phyloP scores from a whole-genome alignment of 2,888 invertebrate genomes.

The Nomada ruficornis region DNA sequence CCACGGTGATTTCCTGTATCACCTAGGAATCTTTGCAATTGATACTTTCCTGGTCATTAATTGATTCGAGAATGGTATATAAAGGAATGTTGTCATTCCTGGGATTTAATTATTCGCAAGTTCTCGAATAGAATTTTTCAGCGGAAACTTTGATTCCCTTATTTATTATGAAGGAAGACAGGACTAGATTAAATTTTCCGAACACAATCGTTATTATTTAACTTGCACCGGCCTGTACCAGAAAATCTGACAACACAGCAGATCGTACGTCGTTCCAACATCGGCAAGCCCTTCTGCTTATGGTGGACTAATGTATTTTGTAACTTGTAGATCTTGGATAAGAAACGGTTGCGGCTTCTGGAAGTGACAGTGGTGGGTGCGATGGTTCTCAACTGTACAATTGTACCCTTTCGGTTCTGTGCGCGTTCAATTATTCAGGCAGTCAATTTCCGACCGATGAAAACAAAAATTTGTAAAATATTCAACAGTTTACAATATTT shows the following conservation, averaged over 20 bases:
- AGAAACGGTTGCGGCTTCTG: slow-evolving; percentile 54
- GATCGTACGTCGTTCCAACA: slow-evolving; percentile 17
- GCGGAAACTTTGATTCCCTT: not conserved
- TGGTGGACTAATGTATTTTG: slow-evolving; percentile 59
- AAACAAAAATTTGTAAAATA: too few relatives aligned
- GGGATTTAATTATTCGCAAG: too few relatives aligned
- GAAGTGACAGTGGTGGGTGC: slow-evolving; percentile 37
- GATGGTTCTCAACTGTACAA: slow-evolving; percentile 48
- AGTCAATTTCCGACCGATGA: too few relatives aligned
- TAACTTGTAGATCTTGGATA: slow-evolving; percentile 62
- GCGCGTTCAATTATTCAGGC: too few relatives aligned
- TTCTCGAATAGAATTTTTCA: too few relatives aligned
- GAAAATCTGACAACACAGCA: slow-evolving; percentile 4
- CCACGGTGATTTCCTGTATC: not conserved
- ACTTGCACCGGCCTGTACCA: slow-evolving; percentile 27
- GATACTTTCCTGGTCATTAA: not conserved
- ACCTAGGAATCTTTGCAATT: not conserved
- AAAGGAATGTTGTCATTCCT: too few relatives aligned
- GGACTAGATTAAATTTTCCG: too few relatives aligned
- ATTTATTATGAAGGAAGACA: not conserved
- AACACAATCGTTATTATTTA: not conserved
- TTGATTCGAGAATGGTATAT: too few relatives aligned
- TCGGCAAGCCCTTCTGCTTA: slow-evolving; percentile 51
- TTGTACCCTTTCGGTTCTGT: not conserved
- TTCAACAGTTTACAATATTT: too few relatives aligned